Evolutionary conservation across 2,797 vertebrate species (phyloP).

Genomic region (Cottoperca gobio): DNA sequence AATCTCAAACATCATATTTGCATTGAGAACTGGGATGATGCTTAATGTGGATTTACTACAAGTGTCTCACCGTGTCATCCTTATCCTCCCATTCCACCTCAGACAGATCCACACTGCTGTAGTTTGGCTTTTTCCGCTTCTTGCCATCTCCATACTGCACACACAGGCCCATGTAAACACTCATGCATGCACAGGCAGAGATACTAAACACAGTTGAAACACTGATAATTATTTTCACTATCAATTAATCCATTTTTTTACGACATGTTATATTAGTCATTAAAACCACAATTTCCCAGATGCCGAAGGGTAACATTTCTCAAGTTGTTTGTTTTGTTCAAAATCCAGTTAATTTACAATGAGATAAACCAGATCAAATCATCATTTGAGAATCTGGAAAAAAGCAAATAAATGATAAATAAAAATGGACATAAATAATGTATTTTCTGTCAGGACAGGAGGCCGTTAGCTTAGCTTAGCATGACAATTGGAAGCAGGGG

Average conservation of each 20-base stretch:
- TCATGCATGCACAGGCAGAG: conserved; percentile 27
- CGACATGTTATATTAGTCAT: background rate
- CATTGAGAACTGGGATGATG: background rate
- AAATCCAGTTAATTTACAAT: background rate
- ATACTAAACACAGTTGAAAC: conserved; percentile 7
- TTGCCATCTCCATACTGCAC: conserved; percentile 94
- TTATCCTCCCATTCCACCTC: conserved; percentile 99
- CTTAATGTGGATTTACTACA: conserved; percentile 7
- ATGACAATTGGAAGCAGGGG: background rate
- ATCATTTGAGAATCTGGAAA: background rate
- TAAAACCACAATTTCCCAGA: background rate
- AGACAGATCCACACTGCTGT: conserved; percentile 97
- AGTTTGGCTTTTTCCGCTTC: conserved; percentile 95
- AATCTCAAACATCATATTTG: conserved; percentile 13
- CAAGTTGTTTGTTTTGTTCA: background rate
- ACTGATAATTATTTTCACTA: background rate
- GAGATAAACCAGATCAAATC: background rate
- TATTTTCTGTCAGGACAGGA: background rate
- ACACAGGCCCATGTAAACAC: conserved; percentile 40
- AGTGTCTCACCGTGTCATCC: conserved; percentile 85
- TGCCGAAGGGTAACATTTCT: background rate
- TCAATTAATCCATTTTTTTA: background rate
- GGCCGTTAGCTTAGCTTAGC: background rate
- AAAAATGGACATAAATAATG: background rate
- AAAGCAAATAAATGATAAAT: background rate